phyloP scores from a whole-genome alignment of 2,888 invertebrate species.

The Agrilus biguttatus region DNA sequence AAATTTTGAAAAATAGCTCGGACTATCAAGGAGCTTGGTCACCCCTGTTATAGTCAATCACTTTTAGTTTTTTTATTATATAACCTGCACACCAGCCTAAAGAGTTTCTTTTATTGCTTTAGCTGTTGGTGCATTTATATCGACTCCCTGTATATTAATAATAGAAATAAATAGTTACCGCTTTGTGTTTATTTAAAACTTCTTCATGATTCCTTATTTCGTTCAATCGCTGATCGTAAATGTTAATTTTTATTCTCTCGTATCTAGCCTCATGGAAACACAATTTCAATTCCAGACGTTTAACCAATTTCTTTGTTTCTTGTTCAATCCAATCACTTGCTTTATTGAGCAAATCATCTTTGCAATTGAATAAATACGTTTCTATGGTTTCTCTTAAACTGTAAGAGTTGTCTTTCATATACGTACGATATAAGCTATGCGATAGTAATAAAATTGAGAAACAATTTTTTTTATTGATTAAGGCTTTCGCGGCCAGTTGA shows the following conservation, averaged over 20 bases:
- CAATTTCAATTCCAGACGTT: constrained; percentile 14
- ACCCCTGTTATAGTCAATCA: no score
- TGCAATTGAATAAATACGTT: constrained; percentile 14
- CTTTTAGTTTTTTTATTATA: no score
- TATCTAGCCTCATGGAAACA: constrained; percentile 14
- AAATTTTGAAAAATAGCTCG: no score
- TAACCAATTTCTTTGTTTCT: constrained; percentile 11
- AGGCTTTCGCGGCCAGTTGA: no score
- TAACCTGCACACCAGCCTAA: no score
- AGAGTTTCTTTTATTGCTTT: no score
- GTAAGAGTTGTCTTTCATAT: neutral
- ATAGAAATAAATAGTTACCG: constrained; percentile 6
- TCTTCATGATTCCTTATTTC: constrained; percentile 16
- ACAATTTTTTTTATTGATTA: no score
- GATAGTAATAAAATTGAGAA: no score
- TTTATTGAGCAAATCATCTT: constrained; percentile 12
- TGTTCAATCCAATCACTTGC: constrained; percentile 13
- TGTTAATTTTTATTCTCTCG: constrained; percentile 11
- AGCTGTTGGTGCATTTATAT: no score
- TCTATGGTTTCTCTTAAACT: constrained; percentile 21
- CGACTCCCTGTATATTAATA: no score
- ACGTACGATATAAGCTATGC: no score
- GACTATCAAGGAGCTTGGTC: no score
- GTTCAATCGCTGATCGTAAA: constrained; percentile 17
- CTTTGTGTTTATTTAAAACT: constrained; percentile 12